A percentile compares a stretch with the other conserved stretches of the same genome.
Conservation (phyloP, 2,113 vertebrate species). For the Peucedramus taeniatus region DNA sequence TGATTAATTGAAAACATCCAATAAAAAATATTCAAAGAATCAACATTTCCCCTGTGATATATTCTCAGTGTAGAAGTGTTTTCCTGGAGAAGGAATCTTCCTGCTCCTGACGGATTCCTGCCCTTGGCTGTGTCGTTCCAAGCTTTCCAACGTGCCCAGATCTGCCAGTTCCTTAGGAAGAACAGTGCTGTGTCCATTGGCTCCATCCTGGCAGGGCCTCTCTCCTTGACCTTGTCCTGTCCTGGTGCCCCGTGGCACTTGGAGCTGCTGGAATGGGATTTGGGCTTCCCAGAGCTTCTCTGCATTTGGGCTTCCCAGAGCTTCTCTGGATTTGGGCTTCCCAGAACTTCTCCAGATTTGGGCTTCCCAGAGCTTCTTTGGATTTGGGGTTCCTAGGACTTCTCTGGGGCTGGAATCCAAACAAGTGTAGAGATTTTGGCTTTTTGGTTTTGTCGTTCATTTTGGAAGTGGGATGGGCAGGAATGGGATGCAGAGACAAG, state of each 20-base stretch:
- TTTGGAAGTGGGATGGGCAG: background rate
- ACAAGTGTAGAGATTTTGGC: background rate
- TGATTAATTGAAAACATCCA: background rate
- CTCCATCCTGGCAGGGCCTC: background rate
- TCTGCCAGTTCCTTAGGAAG: background rate
- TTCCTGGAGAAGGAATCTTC: background rate
- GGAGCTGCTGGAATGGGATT: background rate
- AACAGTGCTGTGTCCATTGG: background rate
- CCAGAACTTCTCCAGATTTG: too few species aligned
- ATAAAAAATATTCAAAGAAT: background rate
- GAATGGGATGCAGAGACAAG: background rate
- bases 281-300: background rate
- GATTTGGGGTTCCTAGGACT: background rate
- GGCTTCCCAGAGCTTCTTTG: background rate
- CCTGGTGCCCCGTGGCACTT: accelerated
- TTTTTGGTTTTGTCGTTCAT: background rate
- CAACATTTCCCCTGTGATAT: accelerated
- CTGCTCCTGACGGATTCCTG: background rate
- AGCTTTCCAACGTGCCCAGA: accelerated
- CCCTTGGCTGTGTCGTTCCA: background rate
- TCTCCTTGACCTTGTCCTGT: background rate
- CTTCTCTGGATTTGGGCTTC: too few species aligned
- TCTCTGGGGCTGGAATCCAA: background rate
- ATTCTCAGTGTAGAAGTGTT: background rate
- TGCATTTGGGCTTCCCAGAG: background rate